phyloP scores from a whole-genome alignment of 1,140 invertebrate genomes.

The Heliconius nattereri region DNA sequence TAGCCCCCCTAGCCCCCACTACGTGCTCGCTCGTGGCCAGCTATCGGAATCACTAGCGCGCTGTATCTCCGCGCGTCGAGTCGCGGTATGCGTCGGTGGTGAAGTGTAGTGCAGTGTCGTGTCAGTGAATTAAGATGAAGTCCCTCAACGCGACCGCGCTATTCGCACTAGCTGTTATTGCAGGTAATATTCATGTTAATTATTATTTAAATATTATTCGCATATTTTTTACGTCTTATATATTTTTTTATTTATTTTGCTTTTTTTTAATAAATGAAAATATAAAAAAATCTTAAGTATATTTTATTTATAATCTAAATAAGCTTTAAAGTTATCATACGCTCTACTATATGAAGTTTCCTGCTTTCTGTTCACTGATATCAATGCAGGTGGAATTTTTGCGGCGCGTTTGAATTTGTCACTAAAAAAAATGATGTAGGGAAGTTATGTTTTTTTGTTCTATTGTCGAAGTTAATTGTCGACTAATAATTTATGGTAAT shows the following conservation, averaged over 20 bases:
- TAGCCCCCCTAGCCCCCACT: slow-evolving; percentile 36
- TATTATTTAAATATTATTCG: neutral
- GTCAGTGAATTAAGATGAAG: slow-evolving; percentile 62
- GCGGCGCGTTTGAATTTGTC: slow-evolving; percentile 18
- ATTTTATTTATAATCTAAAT: no score
- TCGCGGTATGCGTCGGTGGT: slow-evolving; percentile 71
- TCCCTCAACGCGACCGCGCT: slow-evolving; percentile 61
- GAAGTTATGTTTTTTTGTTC: neutral
- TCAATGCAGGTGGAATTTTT: slow-evolving; percentile 25
- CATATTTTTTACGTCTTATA: neutral
- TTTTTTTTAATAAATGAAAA: neutral
- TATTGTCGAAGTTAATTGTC: neutral
- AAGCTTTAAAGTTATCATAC: no score
- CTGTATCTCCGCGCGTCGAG: slow-evolving; percentile 63
- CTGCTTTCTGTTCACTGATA: neutral
- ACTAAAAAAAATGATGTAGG: neutral
- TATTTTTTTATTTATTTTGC: neutral
- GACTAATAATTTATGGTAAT: neutral
- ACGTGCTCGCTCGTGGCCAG: slow-evolving; percentile 20
- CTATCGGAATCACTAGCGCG: slow-evolving; percentile 62
- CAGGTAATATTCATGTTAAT: slow-evolving; percentile 49
- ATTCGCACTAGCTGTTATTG: slow-evolving; percentile 57
- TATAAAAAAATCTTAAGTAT: no score
- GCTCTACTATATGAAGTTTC: no score
- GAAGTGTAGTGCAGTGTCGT: slow-evolving; percentile 68